These are phyloP conservation scores for Atractosteus spatula DNA, from an alignment of 2,113 vertebrate genomes.

Conservation along the genomic window DNA sequence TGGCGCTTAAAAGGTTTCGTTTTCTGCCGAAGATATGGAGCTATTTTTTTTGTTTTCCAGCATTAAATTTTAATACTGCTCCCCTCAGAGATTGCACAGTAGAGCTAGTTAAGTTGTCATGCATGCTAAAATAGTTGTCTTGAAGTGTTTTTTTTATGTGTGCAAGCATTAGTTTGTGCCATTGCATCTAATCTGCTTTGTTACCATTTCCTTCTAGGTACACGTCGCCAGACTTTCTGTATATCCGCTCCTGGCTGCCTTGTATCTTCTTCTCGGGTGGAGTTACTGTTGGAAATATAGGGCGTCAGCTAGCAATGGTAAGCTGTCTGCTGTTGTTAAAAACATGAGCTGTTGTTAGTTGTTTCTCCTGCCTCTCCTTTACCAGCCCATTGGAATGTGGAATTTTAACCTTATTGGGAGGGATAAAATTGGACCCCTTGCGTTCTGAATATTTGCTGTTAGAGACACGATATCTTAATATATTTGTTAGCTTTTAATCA, in stretches of 20 bases:
- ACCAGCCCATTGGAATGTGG: too few species aligned
- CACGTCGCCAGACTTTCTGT: constrained; percentile 92
- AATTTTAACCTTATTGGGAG: too few species aligned
- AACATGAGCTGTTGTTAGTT: not conserved
- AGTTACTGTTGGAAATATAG: constrained; percentile 96
- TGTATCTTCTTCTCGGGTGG: constrained; percentile 98
- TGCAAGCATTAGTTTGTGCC: constrained; percentile 1
- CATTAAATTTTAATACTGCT: constrained; percentile 25
- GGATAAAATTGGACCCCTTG: too few species aligned
- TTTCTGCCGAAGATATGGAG: constrained; percentile 10
- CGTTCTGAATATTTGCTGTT: too few species aligned
- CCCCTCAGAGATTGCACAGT: not conserved
- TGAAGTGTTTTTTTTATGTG: constrained; percentile 19
- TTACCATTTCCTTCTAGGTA: constrained; percentile 67
- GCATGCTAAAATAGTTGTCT: constrained; percentile 20
- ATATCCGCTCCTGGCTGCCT: constrained; percentile 95
- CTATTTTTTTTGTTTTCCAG: constrained; percentile 19
- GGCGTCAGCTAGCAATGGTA: constrained; percentile 95
- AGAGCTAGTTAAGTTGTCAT: constrained; percentile 22
- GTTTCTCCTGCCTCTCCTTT: not conserved
- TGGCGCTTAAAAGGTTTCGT: constrained; percentile 25
- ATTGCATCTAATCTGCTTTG: constrained; percentile 1
- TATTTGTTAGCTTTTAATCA: too few species aligned
- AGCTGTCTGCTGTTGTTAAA: constrained; percentile 6
- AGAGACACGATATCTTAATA: too few species aligned